Evolutionary conservation across 1,140 invertebrate genomes (phyloP), one percentile per base, ranked within the genome.

Genomic region (Drosophila nikananu): DNA sequence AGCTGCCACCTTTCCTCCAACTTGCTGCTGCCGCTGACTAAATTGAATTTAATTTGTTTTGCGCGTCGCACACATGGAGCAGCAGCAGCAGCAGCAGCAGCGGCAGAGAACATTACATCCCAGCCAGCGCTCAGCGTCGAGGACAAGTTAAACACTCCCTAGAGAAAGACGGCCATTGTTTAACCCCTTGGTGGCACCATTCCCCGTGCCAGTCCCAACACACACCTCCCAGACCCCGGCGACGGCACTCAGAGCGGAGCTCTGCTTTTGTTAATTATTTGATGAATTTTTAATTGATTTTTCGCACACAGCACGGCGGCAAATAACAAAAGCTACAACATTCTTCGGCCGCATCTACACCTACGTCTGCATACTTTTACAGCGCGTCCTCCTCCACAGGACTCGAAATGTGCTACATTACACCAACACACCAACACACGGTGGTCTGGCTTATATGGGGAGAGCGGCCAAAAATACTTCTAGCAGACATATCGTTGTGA

Each of bases 271-370:
- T 91, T 91, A 91, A 91, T 91, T 91, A 91, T 91, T 91, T 91
- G 90, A 92, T 91, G 90, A 91, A 91, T 92, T 91, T 91, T 91
- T 92, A 91, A 91, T 91, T 91, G 90, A 91, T 91, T 91, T 91
- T 92, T 92, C 90, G 81, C 90, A 83, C 86, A 90, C 86, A 89
- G 84, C 81, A 78, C 81, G 86, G 67, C 71, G 78, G 62, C 73
- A 68, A 77, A 68, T 77, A 81, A 71, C 58, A 80, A 62, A 84
- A 76, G 72, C 51, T 72, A 58, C 65, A 73, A 51, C 62, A 74
- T 74, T 74, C 71, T 74, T 74, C 37, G 68, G 71, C 60, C 70
- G 61, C 55, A 52, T 70, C 59, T 61, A 49, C 52, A 54, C 39
- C 51, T 44, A 57, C 71, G 46, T 51, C 54, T 61, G 13, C 59